Evolutionary conservation across 2,113 vertebrate genomes (phyloP).

Genomic region (Crotalus helleri): DNA sequence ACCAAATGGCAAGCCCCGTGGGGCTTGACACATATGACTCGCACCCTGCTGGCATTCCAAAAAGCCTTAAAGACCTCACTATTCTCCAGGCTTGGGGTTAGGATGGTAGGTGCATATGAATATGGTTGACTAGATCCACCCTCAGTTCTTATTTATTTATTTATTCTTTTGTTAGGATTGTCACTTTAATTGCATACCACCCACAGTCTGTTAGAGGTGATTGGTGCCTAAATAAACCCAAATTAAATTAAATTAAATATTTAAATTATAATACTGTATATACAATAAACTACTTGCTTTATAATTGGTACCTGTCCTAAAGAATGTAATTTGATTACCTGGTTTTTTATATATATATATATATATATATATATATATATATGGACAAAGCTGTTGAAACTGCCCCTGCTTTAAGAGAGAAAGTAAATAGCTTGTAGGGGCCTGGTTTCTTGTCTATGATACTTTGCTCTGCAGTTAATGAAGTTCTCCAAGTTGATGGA

Average conservation of each 20-base stretch:
- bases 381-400: neutral
- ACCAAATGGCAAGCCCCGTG: too few relatives aligned
- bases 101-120: too few relatives aligned
- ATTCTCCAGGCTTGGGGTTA: neutral
- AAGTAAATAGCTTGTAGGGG: conserved; percentile 33
- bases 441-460: conserved; percentile 34
- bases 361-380: too few relatives aligned
- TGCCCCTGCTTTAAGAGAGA: neutral
- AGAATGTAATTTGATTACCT: neutral
- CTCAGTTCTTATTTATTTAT: neutral
- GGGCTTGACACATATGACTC: neutral
- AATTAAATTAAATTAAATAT: neutral
- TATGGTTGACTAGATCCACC: neutral
- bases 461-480: neutral
- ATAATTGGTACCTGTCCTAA: neutral
- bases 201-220: neutral
- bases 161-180: neutral
- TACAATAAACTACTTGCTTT: neutral
- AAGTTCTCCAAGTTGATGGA: conserved; percentile 14
- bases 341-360: too few relatives aligned
- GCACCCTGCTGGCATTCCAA: neutral
- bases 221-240: neutral
- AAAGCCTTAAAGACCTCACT: neutral
- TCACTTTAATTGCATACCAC: neutral
- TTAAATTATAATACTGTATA: neutral